These are phyloP conservation scores for Pocillopora grandis DNA, from an alignment of 92 coral and sea anemone genomes.

Conservation along the genomic window DNA sequence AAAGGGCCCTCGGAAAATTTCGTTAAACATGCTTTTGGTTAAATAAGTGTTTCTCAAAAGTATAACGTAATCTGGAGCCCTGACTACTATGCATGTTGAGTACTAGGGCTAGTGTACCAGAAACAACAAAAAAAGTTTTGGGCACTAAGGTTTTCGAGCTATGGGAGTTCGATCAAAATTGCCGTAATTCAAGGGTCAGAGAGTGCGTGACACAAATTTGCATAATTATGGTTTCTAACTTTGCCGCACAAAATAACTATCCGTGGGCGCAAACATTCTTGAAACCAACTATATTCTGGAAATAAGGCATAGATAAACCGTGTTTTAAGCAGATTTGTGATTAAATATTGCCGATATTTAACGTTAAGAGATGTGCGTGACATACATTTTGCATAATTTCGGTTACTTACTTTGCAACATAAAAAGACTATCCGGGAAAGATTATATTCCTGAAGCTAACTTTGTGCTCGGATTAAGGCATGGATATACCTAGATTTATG, in stretches of 20 bases:
- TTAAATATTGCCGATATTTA: no score
- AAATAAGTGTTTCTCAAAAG: conserved; percentile 46
- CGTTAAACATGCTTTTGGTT: conserved; percentile 41
- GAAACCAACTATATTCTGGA: not conserved
- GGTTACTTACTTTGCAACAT: no score
- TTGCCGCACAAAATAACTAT: not conserved
- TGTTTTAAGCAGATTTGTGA: no score
- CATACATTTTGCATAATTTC: no score
- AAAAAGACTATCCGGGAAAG: no score
- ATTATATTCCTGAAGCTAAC: no score
- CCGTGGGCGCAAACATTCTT: not conserved
- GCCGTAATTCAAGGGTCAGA: conserved; percentile 10
- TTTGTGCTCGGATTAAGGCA: no score
- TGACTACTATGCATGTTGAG: conserved; percentile 18
- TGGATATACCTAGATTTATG: no score
- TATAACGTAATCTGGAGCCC: conserved; percentile 46
- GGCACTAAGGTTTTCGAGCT: conserved; percentile 4
- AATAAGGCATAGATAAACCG: not conserved
- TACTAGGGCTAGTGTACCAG: conserved; percentile 6
- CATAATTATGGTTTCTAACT: conserved; percentile 28
- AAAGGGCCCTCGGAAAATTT: conserved; percentile 34
- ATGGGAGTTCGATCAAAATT: conserved; percentile 27
- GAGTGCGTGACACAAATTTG: not conserved
- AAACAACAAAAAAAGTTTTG: conserved; percentile 33
- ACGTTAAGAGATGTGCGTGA: no score